Conservation (phyloP, 1,140 invertebrate species). For the Hyposmocoma kahamanoa region DNA sequence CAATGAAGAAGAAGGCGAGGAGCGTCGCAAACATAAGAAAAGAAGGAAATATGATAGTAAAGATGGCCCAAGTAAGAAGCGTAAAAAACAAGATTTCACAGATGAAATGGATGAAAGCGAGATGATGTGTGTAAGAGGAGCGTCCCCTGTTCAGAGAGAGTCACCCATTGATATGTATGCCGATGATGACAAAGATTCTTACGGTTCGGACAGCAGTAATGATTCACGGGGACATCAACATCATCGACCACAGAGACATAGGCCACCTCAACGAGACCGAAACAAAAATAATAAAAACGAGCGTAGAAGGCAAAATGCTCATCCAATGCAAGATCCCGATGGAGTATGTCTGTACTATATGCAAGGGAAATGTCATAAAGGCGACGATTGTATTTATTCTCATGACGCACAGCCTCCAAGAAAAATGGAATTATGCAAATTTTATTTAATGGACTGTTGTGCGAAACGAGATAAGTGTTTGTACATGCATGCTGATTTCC, state of each 20-base stretch:
- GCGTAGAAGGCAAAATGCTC: constrained; percentile 42
- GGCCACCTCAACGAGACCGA: constrained; percentile 57
- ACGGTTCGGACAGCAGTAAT: constrained; percentile 73
- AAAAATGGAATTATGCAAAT: constrained; percentile 97
- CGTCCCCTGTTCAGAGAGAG: constrained; percentile 74
- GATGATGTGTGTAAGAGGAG: constrained; percentile 85
- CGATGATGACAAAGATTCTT: constrained; percentile 69
- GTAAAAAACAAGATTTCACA: constrained; percentile 73
- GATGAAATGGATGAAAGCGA: constrained; percentile 84
- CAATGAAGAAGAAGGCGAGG: constrained; percentile 69
- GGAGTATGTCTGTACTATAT: constrained; percentile 86
- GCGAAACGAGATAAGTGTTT: constrained; percentile 96
- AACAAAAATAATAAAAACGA: constrained; percentile 57
- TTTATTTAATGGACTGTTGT: constrained; percentile 96
- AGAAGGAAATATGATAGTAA: constrained; percentile 67
- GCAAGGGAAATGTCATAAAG: constrained; percentile 91
- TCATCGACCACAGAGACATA: constrained; percentile 43
- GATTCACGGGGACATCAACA: constrained; percentile 58
- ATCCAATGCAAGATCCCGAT: constrained; percentile 77
- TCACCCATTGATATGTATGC: constrained; percentile 34
- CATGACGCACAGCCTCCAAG: constrained; percentile 87
- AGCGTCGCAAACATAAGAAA: constrained; percentile 68
- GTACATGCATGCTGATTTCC: constrained; percentile 98
- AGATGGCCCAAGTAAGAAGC: constrained; percentile 57
- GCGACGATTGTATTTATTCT: constrained; percentile 84